A percentile compares a stretch with the other conserved stretches of the same genome.
Conservation (phyloP, 2,113 vertebrate species). For the Mirounga angustirostris region DNA sequence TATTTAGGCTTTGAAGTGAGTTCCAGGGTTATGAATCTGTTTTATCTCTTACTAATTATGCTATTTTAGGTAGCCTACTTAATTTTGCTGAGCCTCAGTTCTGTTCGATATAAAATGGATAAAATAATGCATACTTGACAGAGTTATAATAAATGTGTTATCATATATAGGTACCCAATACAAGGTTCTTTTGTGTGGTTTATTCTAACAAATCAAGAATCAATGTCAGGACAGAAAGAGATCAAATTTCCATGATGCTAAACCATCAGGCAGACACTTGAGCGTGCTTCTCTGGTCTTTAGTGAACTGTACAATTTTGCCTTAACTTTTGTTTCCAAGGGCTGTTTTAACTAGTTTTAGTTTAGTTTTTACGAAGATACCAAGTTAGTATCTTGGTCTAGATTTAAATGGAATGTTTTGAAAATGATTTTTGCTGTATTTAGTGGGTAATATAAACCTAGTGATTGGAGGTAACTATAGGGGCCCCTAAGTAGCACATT, state of each 20-base stretch:
- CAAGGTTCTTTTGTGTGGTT: background rate
- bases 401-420: background rate
- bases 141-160: background rate
- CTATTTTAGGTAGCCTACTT: background rate
- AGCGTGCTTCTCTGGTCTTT: background rate
- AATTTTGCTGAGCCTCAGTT: background rate
- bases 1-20: constrained; percentile 42
- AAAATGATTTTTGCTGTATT: background rate
- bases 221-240: background rate
- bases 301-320: background rate
- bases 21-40: background rate
- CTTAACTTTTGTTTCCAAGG: background rate
- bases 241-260: background rate
- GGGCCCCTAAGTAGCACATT: background rate
- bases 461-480: background rate
- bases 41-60: constrained; percentile 41
- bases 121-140: background rate
- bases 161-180: background rate
- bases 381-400: background rate
- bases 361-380: background rate
- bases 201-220: background rate
- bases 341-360: constrained; percentile 6
- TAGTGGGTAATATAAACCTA: background rate
- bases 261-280: background rate
- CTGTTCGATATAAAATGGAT: background rate